A percentile compares a stretch with the other conserved stretches of the same genome.
Evolutionary conservation across 2,113 vertebrate species (phyloP).

Genomic region (Mesitornis unicolor): DNA sequence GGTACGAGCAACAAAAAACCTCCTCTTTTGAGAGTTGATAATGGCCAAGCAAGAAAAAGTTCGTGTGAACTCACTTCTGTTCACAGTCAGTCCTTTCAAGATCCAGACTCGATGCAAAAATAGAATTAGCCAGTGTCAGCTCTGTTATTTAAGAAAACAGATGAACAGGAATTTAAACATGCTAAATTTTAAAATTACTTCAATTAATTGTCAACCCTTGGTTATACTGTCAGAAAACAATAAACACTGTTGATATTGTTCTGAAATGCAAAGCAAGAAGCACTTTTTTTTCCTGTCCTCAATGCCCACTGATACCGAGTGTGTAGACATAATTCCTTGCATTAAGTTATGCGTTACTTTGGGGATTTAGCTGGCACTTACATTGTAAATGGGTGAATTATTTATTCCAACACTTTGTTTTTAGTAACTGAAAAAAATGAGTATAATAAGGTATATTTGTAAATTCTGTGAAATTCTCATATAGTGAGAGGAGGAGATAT

Average conservation of each 20-base stretch:
- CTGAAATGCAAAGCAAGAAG: background rate
- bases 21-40: background rate
- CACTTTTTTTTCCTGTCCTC: background rate
- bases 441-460: background rate
- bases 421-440: background rate
- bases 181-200: background rate
- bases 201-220: background rate
- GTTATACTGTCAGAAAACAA: background rate
- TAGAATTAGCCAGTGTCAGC: background rate
- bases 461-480: constrained; percentile 26
- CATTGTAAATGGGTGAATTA: background rate
- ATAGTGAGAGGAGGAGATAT: background rate
- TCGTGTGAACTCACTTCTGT: background rate
- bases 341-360: background rate
- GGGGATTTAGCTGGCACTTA: background rate
- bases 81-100: background rate
- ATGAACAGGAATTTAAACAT: background rate
- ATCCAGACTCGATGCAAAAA: background rate
- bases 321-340: background rate
- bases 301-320: background rate
- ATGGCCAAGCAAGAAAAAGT: background rate
- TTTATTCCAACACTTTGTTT: constrained; percentile 20
- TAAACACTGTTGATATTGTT: background rate
- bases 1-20: background rate
- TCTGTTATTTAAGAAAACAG: background rate